phyloP scores from a whole-genome alignment of 2,888 invertebrate species.

The Meganola albula region DNA sequence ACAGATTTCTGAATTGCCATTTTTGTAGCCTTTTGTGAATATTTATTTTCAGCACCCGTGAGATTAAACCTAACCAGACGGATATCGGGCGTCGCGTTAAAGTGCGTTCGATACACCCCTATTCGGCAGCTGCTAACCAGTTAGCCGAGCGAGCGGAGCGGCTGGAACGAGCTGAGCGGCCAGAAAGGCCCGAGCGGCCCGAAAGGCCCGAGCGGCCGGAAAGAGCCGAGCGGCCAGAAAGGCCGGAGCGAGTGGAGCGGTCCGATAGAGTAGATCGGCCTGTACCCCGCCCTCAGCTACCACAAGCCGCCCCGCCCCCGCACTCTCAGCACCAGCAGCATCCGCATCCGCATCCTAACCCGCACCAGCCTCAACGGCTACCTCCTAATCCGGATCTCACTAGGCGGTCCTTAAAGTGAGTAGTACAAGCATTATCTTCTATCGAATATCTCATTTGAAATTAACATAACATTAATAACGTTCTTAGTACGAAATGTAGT shows the following conservation, averaged over 20 bases:
- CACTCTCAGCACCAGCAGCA: conserved; percentile 33
- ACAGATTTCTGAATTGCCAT: no score
- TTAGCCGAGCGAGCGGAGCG: conserved; percentile 46
- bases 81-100: conserved; percentile 93
- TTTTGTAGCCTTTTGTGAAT: background rate
- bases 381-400: conserved; percentile 82
- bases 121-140: conserved; percentile 49
- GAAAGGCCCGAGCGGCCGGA: conserved; percentile 47
- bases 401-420: conserved; percentile 85
- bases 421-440: no score
- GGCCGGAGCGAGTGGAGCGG: conserved; percentile 38
- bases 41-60: conserved; percentile 87
- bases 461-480: no score
- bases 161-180: conserved; percentile 40
- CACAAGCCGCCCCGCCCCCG: conserved; percentile 34
- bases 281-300: conserved; percentile 31
- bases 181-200: conserved; percentile 41
- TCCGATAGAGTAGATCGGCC: conserved; percentile 45
- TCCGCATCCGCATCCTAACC: conserved; percentile 49
- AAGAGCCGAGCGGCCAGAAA: conserved; percentile 43
- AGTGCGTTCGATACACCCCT: conserved; percentile 75
- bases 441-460: no score
- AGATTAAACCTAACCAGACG: conserved; percentile 93
- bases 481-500: no score
- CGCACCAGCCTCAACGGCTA: conserved; percentile 65